phyloP scores from a whole-genome alignment of 2,888 invertebrate species.

The Taenaris catops region DNA sequence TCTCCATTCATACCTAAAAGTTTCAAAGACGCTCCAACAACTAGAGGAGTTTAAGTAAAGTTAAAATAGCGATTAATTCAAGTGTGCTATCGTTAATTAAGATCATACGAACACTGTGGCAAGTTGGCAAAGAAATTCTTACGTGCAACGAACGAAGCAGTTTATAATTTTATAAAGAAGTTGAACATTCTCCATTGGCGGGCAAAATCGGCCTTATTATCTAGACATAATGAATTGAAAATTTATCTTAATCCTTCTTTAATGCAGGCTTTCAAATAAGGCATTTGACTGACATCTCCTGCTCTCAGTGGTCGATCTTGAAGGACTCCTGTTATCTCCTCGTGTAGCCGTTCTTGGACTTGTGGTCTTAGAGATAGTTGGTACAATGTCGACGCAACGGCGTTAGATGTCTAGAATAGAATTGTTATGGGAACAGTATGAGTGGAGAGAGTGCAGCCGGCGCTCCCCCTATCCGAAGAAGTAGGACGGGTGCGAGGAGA shows the following conservation, averaged over 20 bases:
- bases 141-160: constrained; percentile 15
- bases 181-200: neutral
- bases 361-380: constrained; percentile 83
- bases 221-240: no score
- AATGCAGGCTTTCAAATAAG: constrained; percentile 85
- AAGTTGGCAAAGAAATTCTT: constrained; percentile 22
- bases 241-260: constrained; percentile 85
- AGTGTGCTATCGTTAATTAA: constrained; percentile 28
- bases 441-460: no score
- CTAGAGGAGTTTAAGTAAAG: constrained; percentile 13
- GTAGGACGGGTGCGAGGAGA: no score
- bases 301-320: constrained; percentile 68
- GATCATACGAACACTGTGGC: constrained; percentile 25
- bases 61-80: constrained; percentile 27
- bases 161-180: constrained; percentile 1
- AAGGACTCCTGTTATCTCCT: constrained; percentile 76
- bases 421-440: no score
- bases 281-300: constrained; percentile 81
- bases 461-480: no score
- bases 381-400: constrained; percentile 86
- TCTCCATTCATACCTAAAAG: constrained; percentile 11
- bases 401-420: constrained; percentile 87
- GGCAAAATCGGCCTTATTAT: no score
- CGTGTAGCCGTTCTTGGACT: constrained; percentile 81
- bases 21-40: constrained; percentile 13